phyloP scores from a whole-genome alignment of 2,797 vertebrate species.

The Sebastes aleutianus region DNA sequence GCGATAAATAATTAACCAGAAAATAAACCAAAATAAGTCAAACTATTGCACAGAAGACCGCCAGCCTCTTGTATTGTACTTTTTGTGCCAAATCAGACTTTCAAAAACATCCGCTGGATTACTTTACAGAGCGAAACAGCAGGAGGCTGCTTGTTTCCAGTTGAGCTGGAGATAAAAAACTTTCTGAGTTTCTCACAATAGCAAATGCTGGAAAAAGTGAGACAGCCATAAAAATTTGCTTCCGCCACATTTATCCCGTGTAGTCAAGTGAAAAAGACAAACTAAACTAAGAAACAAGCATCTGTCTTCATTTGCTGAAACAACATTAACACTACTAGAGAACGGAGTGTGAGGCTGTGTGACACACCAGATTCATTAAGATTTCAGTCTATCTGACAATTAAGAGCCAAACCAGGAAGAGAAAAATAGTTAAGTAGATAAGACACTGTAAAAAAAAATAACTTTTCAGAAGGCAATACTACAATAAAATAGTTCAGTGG shows the following conservation, averaged over 20 bases:
- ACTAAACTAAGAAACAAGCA: background rate
- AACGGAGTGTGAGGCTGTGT: background rate
- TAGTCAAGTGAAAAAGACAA: background rate
- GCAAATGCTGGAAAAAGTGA: background rate
- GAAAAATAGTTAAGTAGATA: background rate
- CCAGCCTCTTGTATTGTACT: background rate
- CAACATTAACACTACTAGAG: background rate
- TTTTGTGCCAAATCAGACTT: conserved; percentile 21
- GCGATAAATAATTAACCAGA: background rate
- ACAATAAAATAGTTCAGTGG: too few relatives aligned
- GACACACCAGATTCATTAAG: background rate
- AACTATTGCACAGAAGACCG: background rate
- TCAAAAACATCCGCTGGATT: conserved; percentile 20
- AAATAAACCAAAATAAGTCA: background rate
- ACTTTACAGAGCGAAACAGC: conserved; percentile 13
- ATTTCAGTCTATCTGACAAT: background rate
- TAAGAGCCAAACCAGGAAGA: background rate
- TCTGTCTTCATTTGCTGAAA: background rate
- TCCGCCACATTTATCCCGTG: background rate
- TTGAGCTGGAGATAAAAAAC: conserved; percentile 2
- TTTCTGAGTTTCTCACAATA: background rate
- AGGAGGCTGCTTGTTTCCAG: conserved; percentile 14
- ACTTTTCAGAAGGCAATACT: background rate
- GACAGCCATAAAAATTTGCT: background rate
- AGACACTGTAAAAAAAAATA: background rate